phyloP scores from a whole-genome alignment of 2,888 invertebrate genomes.

The Gymnocheta viridis region DNA sequence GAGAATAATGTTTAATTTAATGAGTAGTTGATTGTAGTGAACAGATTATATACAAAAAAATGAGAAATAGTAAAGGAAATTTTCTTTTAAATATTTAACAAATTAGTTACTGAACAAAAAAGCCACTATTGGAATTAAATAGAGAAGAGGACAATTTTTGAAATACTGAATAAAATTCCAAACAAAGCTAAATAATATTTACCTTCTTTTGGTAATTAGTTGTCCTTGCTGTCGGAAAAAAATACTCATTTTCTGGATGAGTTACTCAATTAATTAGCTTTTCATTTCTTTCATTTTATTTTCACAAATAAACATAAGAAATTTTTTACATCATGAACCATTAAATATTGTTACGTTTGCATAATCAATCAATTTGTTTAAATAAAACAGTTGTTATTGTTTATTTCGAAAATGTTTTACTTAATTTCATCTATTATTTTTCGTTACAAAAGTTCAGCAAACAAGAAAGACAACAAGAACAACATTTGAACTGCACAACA shows the following conservation, averaged over 20 bases:
- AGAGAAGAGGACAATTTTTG: background rate
- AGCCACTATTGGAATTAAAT: background rate
- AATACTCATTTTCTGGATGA: background rate
- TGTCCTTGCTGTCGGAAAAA: background rate
- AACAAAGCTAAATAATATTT: background rate
- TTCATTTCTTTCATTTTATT: background rate
- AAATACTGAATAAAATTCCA: background rate
- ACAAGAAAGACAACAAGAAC: constrained; percentile 2
- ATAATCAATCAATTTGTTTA: background rate
- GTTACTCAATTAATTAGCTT: background rate
- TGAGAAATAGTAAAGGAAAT: background rate
- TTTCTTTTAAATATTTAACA: background rate
- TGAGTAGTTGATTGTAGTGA: constrained; percentile 20
- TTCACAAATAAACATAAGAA: background rate
- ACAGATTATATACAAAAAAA: background rate
- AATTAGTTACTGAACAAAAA: background rate
- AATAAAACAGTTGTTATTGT: background rate
- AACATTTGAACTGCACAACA: background rate
- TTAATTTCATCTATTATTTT: background rate
- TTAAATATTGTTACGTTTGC: background rate
- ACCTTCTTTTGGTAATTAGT: background rate
- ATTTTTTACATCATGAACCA: background rate
- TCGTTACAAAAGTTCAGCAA: background rate
- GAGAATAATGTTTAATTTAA: constrained; percentile 40
- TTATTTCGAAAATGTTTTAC: background rate